Conservation (phyloP, 2,113 vertebrate species). For the Tetrao urogallus region DNA sequence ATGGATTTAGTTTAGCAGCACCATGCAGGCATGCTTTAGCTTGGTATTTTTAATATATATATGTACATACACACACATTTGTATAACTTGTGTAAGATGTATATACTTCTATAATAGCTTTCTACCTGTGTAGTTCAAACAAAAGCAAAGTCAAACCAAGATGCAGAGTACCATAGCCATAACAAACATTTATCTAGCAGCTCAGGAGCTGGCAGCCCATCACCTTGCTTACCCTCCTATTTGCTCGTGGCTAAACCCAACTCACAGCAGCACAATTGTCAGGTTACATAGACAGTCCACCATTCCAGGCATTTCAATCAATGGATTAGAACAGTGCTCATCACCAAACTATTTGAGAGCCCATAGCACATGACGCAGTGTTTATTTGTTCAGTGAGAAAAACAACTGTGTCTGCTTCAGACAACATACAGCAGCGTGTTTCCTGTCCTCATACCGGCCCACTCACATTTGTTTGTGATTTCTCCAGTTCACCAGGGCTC, state of each 20-base stretch:
- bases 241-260: neutral
- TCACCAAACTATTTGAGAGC: neutral
- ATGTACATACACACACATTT: too few relatives aligned
- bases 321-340: neutral
- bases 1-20: neutral
- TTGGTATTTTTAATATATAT: neutral
- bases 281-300: neutral
- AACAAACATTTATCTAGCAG: neutral
- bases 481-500: neutral
- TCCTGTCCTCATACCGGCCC: neutral
- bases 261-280: neutral
- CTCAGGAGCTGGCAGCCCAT: neutral
- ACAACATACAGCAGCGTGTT: neutral
- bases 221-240: neutral
- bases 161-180: fast-evolving
- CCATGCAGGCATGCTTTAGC: neutral
- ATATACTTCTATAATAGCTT: neutral
- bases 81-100: neutral
- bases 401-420: neutral
- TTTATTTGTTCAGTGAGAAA: neutral
- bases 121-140: neutral
- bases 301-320: neutral
- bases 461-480: neutral
- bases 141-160: neutral
- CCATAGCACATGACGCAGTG: neutral